A percentile compares a stretch with the other conserved stretches of the same genome.
These are phyloP conservation scores for Vireo griseus DNA, from an alignment of 2,797 vertebrate species.

Conservation along the genomic window DNA sequence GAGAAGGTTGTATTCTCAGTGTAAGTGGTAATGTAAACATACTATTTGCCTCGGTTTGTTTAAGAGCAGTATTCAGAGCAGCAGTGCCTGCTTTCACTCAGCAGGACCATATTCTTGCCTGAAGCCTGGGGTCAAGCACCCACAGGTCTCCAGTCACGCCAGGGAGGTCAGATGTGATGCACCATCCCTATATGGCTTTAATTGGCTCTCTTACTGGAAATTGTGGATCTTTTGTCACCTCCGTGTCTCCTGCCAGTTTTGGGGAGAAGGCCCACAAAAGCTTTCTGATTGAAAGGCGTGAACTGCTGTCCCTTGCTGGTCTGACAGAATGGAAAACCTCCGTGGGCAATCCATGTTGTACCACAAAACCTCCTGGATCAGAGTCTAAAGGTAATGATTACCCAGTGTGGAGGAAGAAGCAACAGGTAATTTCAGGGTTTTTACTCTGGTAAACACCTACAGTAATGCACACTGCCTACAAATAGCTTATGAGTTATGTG, in stretches of 20 bases:
- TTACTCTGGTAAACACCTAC: not conserved
- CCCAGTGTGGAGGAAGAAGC: not conserved
- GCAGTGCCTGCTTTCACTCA: not conserved
- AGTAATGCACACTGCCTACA: not conserved
- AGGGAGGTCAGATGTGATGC: not conserved
- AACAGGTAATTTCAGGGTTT: not conserved
- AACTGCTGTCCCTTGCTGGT: not conserved
- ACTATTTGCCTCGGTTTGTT: not conserved
- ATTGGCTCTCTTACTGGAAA: not conserved
- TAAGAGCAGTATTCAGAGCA: not conserved
- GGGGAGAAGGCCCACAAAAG: not conserved
- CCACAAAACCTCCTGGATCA: not conserved
- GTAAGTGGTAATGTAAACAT: not conserved
- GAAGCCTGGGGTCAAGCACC: not conserved
- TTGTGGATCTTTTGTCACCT: not conserved
- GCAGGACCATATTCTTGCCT: not conserved
- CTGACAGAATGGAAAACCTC: not conserved
- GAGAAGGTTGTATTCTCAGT: not conserved
- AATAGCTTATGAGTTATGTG: not conserved
- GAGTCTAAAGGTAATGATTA: not conserved
- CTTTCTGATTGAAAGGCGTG: not conserved
- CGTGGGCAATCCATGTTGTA: accelerated
- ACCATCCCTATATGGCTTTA: not conserved
- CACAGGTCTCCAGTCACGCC: not conserved
- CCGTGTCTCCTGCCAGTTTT: not conserved